Evolutionary conservation across 2,113 vertebrate species (phyloP), one percentile per base, ranked within the genome.

Genomic region (Gavialis gangeticus): DNA sequence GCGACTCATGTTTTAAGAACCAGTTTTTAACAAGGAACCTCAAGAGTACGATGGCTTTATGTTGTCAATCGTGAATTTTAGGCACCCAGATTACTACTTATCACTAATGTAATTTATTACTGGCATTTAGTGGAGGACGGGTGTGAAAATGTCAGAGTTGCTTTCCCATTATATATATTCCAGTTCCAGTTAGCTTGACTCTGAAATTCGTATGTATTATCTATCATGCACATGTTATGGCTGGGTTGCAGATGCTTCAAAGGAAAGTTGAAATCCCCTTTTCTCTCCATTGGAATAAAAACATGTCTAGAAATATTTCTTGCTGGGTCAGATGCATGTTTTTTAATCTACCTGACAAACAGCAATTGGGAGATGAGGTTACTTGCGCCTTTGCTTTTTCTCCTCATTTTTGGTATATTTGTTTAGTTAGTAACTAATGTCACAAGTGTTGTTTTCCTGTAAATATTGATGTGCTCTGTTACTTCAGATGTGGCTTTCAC

Each of bases 301-400:
- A 90, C 56, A 56, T 22, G 73, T 79, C 75, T 55, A 91, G 85
- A 92, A 82, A 91, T 92, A 58, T 67, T 94, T 89, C 88, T 85
- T 75, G 2, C 60, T 87, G 81, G 80, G 73, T 94, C 93, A 90
- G 88, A 94, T 93, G 96, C 96, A 69, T 67, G 92, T 75, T 91
- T 90, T 90, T 88, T 91, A 91, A 94, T 91, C 92, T 95, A 88
- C 95, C 91, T 96, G 96, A 92, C 94, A 94, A 4, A 27, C 87
- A 94, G 90, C 94, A 85, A 95, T 95, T 96, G 66, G 91, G 84
- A 88, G 95, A 90, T 92, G 94, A 94, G 85, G 91, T 91, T 66
- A 56, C 57, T 84, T 82, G 19, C 2, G 21, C 79, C 25, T 37
- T 60, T 79, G 75, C 60, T 18, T 6, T 1, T 1, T 28, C 19